Conservation (phyloP, 2,797 vertebrate genomes). For the Pipistrellus pipistrellus region DNA sequence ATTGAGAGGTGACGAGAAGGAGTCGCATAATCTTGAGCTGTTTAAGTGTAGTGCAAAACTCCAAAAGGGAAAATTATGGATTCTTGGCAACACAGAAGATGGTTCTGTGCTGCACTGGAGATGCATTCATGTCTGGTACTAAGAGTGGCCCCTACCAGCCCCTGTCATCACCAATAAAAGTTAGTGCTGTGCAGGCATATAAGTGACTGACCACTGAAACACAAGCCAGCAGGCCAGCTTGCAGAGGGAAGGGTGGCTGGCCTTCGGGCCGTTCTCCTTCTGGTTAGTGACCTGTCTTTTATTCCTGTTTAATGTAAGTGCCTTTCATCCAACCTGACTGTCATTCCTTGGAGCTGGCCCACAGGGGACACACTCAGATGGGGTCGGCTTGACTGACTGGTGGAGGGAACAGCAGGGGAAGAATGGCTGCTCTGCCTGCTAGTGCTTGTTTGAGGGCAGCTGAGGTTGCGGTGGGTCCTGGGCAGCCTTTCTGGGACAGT, state of each 20-base stretch:
- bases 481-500: background rate
- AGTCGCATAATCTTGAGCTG: background rate
- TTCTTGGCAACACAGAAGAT: background rate
- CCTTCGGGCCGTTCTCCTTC: background rate
- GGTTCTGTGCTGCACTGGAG: background rate
- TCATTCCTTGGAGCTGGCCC: background rate
- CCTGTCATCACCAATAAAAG: background rate
- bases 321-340: background rate
- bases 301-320: background rate
- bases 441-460: background rate
- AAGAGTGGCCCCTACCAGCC: background rate
- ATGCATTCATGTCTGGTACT: background rate
- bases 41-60: background rate
- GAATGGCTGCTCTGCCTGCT: background rate
- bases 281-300: background rate
- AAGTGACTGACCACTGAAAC: background rate
- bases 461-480: background rate
- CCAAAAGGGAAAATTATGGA: background rate
- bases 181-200: background rate
- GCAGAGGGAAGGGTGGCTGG: background rate
- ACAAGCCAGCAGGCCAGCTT: background rate
- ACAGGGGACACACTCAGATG: background rate
- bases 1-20: background rate
- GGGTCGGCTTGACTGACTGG: background rate
- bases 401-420: background rate